Conservation (phyloP, 1,140 invertebrate genomes). For the Dysdera silvatica region DNA sequence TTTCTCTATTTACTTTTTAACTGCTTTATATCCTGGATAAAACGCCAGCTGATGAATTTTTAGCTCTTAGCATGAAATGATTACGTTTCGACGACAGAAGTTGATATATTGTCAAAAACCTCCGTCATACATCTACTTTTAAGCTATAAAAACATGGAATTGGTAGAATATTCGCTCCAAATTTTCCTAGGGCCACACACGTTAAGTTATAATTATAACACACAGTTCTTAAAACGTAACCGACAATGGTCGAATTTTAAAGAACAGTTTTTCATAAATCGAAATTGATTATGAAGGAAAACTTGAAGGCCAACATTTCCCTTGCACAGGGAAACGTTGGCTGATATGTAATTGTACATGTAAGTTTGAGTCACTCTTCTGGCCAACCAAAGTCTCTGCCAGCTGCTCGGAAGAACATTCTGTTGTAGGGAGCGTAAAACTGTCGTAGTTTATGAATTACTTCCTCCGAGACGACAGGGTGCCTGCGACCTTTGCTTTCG, state of each 20-base stretch:
- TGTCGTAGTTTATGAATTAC: slow-evolving; percentile 40
- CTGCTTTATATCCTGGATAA: too few species aligned
- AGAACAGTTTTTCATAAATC: too few species aligned
- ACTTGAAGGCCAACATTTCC: slow-evolving; percentile 9
- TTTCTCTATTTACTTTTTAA: too few species aligned
- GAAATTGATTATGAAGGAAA: too few species aligned
- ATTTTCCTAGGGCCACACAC: not conserved
- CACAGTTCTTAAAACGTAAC: not conserved
- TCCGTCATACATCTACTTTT: too few species aligned
- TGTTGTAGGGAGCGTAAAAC: slow-evolving; percentile 43
- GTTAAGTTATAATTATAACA: not conserved
- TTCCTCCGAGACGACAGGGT: slow-evolving; percentile 40
- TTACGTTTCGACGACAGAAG: too few species aligned
- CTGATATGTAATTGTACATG: slow-evolving; percentile 8
- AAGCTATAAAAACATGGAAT: too few species aligned
- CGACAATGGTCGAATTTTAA: not conserved
- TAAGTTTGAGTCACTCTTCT: slow-evolving; percentile 31
- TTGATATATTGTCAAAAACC: too few species aligned
- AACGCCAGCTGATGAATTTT: too few species aligned
- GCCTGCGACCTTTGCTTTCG: slow-evolving; percentile 44
- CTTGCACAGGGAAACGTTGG: slow-evolving; percentile 16
- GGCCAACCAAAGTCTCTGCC: slow-evolving; percentile 39
- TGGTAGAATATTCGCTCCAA: too few species aligned
- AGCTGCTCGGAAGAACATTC: slow-evolving; percentile 39
- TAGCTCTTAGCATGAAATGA: too few species aligned